Evolutionary conservation across 1,140 invertebrate genomes (phyloP), one percentile per base, ranked within the genome.

Genomic region (Tetramorium alpestre): DNA sequence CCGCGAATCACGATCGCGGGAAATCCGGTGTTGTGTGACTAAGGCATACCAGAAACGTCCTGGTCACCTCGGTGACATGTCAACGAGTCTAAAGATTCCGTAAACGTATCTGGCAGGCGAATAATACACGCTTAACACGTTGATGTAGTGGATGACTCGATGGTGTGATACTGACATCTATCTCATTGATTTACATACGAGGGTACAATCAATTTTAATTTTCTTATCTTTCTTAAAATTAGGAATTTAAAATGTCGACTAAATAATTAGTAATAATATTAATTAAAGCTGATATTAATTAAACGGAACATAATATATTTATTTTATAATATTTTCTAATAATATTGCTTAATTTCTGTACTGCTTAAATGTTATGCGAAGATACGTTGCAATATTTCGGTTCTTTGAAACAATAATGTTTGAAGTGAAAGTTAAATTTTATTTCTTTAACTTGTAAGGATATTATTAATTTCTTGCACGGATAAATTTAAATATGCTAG

Each of bases 21-120:
- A 89, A 89, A 80, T 88, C 58, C 41, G 81, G 49, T 58, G 67
- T 81, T 82, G 69, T 11, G 76, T 62, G 62, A 54, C 41, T 58
- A 51, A 85, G 82, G 33, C 60, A 65, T 6, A 41, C 38, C 33
- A 62, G 25, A 65, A 75, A 28, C n/a, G 25, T 25, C n/a, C 38
- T 58, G 51, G 38, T 13, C 67, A 72, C 58, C 85, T 67, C 49
- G 82, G 16, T 60, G 72, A 49, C 51, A 67, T 28, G 65, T 75
- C 73, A 77, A 56, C 73, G 73, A 51, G 60, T 77, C 70, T 62
- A 44, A 76, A 78, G 60, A 78, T 38, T 56, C 51, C 72, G 38
- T 13, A 16, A 65, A 60, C 54, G 76, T 64, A 76, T 49, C 33
- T 44, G n/a, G 47, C 47, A 33, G 25, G 18, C 22, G 47, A 75